phyloP scores from a whole-genome alignment of 2,888 invertebrate species.

The Plebejus argus region DNA sequence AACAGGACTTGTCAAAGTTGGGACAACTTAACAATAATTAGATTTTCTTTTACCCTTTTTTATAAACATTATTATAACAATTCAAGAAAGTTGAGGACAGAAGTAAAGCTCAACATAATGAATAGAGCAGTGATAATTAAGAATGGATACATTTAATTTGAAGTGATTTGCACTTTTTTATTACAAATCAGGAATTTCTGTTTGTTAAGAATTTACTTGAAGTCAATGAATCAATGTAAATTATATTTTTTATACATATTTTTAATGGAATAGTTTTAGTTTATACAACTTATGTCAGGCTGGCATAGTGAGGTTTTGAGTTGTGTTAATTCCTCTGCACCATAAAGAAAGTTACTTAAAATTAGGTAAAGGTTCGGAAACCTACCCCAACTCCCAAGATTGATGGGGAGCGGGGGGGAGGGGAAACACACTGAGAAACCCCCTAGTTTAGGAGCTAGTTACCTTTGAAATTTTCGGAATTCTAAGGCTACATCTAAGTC shows the following conservation, averaged over 20 bases:
- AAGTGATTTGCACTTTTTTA: background rate
- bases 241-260: slow-evolving; percentile 30
- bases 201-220: slow-evolving; percentile 12
- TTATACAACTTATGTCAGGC: background rate
- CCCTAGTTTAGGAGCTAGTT: no score
- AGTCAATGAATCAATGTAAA: slow-evolving; percentile 20
- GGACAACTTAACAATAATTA: background rate
- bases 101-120: background rate
- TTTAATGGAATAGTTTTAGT: slow-evolving; percentile 24
- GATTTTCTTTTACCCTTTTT: background rate
- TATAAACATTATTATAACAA: background rate
- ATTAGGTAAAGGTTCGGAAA: no score
- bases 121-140: background rate
- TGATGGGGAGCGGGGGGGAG: no score
- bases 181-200: background rate
- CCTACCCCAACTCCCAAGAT: no score
- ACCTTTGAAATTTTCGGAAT: no score
- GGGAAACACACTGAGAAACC: no score
- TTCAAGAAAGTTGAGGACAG: background rate
- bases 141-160: background rate
- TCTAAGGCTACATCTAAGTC: no score
- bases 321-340: background rate
- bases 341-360: background rate
- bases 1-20: background rate
- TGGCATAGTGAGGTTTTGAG: background rate